Base-by-base conservation (phyloP, 2,888 invertebrate species). In the Pyrgus malvae region DNA sequence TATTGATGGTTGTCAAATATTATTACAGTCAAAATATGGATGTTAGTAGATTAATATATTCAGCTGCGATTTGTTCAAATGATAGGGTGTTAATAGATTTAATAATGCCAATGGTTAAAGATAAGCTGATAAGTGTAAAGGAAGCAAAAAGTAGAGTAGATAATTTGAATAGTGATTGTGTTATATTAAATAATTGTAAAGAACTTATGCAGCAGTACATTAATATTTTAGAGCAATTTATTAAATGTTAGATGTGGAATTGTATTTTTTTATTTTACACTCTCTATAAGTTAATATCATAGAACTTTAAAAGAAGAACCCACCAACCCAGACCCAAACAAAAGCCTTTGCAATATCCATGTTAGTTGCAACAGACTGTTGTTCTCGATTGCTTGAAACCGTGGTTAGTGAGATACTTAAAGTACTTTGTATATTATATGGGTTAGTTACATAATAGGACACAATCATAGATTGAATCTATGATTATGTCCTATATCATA, bases 151-250 rank as follows among this genome's bases (percentile, higher is more conserved):
- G 61, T 61, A 79, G 77, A 67, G 64, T 90, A 64, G 70, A 70
- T 38, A 68, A 58, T 61, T 72, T 61, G 66, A 65, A 67, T 48
- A 67, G 68, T 70, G 67, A 72, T 62, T 74, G 76, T 80, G 67
- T 76, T 63, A 74, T 78, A 73, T 75, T 87, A 68, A 75, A 70
- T 73, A 90, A 88, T 66, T 90, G 89, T 82, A 64, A 84, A 74
- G 76, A 74, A 61, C 80, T 90, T 56, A 82, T 90, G 87, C 77
- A 70, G 80, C 87, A 86, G 61, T 83, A 87, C 83, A 79, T 85
- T 74, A 73, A 68, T 64, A 85, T 89, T 76, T 79, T 89, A 69
- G 86, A 90, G 58, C 85, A 87, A 57, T 88, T 89, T 86, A 89
- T 83, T 86, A 86, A 85, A 86, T 82, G 83, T 84, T 89, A 87